Evolutionary conservation across 2,797 vertebrate genomes (phyloP), one percentile per base, ranked within the genome.

Genomic region (Okamejei kenojei): DNA sequence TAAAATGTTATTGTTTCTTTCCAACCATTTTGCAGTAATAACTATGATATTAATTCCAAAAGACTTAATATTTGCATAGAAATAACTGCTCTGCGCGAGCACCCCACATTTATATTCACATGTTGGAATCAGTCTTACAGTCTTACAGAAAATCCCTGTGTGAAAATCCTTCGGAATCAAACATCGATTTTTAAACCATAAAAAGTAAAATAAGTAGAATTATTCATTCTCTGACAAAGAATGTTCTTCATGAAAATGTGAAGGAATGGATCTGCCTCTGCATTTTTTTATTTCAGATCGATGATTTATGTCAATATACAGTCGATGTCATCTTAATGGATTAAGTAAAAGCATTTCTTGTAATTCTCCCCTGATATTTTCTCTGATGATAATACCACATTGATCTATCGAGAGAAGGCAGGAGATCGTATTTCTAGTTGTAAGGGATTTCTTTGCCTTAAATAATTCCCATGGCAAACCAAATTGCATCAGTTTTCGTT

Each of bases 91-190:
- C 32, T 68, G 32, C 15, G 15, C 68, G n/a, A 65, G 8, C n/a
- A 90, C 38, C 63, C 35, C 29, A 71, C 7, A 17, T 65, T 88
- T 68, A 68, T 88, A 88, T 88, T 88, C 61, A 19, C 61, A 38
- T 71, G 17, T 32, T 35, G 88, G 38, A 7, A 38, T 26, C 32
- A 90, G 63, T 13, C 17, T 71, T 35, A 23, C 32, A 90, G 63
- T 13, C 17, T 71, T 35, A 23, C 32, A 71, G 17, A 71, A 74
- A 90, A 90, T 71, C 61, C 65, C 2, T 26, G 19, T 23, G 3
- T 71, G 63, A 90, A 71, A 73, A 90, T 71, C 65, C 63, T 90
- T 90, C 1, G 15, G 63, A 65, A 71, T 90, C 63, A 90, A 90
- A 90, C 32, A 68, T 35, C 65, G 32, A 38, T 90, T 90, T 84